phyloP scores from a whole-genome alignment of 1,140 invertebrate genomes.

The Cherax destructor region DNA sequence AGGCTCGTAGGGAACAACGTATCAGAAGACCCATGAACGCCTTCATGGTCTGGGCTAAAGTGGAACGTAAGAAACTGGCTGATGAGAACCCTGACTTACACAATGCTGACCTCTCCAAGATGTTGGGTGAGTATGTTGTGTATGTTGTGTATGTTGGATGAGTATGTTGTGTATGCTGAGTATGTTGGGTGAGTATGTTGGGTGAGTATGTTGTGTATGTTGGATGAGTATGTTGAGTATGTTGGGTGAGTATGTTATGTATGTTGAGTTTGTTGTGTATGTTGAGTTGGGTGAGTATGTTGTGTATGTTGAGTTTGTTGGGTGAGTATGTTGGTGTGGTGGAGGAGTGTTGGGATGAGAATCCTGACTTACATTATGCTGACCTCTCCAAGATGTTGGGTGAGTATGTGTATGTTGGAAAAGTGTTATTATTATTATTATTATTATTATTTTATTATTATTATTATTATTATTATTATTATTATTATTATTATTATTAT shows the following conservation, averaged over 20 bases:
- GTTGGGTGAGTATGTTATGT: no score
- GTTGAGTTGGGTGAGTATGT: slow-evolving; percentile 85
- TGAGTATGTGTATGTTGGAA: slow-evolving; percentile 78
- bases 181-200: slow-evolving; percentile 80
- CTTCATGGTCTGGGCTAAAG: slow-evolving; percentile 88
- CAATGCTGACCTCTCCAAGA: slow-evolving; percentile 93
- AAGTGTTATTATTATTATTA: no score
- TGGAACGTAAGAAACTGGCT: slow-evolving; percentile 92
- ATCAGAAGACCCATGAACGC: slow-evolving; percentile 83
- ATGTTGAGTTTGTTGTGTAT: slow-evolving; percentile 78
- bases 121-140: no score
- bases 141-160: slow-evolving; percentile 85
- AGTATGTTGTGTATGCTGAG: slow-evolving; percentile 76
- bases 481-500: no score
- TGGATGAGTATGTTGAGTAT: no score
- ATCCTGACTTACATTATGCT: slow-evolving; percentile 95
- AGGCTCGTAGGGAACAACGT: slow-evolving; percentile 81
- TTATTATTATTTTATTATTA: no score
- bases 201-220: slow-evolving; percentile 50
- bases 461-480: no score
- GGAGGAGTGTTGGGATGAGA: slow-evolving; percentile 93
- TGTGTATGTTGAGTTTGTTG: background rate
- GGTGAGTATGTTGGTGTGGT: slow-evolving; percentile 86
- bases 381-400: slow-evolving; percentile 97
- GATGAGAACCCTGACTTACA: slow-evolving; percentile 96